Percentiles rank a stretch among this genome's conserved stretches.
phyloP scores from a whole-genome alignment of 2,797 vertebrate species.

The Platalea minor region DNA sequence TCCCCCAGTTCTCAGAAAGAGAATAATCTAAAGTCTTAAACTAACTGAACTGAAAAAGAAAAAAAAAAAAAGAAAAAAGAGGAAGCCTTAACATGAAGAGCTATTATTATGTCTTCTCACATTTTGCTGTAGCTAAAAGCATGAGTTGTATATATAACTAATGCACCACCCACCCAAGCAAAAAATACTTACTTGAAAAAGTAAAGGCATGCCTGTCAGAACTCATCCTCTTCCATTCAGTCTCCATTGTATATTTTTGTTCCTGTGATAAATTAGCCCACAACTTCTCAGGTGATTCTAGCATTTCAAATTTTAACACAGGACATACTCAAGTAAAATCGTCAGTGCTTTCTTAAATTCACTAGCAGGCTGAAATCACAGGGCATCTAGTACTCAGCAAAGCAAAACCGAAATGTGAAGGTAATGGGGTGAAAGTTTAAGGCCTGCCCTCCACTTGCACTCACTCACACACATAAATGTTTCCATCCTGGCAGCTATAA shows the following conservation, averaged over 20 bases:
- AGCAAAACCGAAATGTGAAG: slow-evolving; percentile 46
- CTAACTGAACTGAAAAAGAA: slow-evolving; percentile 46
- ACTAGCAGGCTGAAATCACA: not conserved
- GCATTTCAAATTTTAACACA: slow-evolving; percentile 25
- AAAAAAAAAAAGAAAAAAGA: not conserved
- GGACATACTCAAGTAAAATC: not conserved
- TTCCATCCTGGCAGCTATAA: slow-evolving; percentile 59
- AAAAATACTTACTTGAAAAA: slow-evolving; percentile 31
- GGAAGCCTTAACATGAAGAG: slow-evolving; percentile 13
- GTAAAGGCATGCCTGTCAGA: slow-evolving; percentile 54
- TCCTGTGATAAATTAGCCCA: slow-evolving; percentile 35
- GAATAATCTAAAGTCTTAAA: slow-evolving; percentile 51
- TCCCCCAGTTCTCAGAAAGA: slow-evolving; percentile 69
- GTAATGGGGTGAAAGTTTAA: slow-evolving; percentile 65
- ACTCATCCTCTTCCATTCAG: slow-evolving; percentile 57
- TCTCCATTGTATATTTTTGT: slow-evolving; percentile 45
- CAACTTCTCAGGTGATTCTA: slow-evolving; percentile 36
- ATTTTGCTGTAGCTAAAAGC: slow-evolving; percentile 50
- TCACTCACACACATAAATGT: slow-evolving; percentile 40
- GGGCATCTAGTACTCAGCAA: not conserved
- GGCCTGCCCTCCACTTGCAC: slow-evolving; percentile 63
- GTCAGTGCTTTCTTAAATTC: not conserved
- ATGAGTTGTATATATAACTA: slow-evolving; percentile 57
- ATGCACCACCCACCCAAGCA: slow-evolving; percentile 39
- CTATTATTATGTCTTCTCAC: slow-evolving; percentile 59